phyloP scores from a whole-genome alignment of 1,140 invertebrate species.

The Drosophila obscura region DNA sequence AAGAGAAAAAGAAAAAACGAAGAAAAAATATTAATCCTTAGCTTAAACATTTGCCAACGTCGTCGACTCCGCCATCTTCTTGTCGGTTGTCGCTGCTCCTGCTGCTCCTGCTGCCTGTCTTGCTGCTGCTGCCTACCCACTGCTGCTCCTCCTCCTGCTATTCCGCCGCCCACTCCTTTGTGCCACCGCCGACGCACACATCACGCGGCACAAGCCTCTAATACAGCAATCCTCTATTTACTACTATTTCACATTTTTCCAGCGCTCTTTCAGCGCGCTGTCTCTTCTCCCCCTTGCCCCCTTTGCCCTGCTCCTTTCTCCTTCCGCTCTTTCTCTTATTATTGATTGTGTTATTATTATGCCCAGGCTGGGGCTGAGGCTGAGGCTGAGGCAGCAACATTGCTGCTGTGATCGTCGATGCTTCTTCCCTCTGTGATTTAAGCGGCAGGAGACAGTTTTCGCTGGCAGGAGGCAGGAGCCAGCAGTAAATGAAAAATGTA shows the following conservation, averaged over 20 bases:
- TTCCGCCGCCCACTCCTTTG: conserved; percentile 13
- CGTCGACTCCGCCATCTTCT: conserved; percentile 41
- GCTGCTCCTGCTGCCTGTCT: not conserved
- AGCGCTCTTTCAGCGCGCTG: not conserved
- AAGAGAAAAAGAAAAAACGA: conserved; percentile 40
- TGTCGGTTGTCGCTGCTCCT: conserved; percentile 16
- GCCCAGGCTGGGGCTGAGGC: conserved; percentile 31
- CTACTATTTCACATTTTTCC: conserved; percentile 61
- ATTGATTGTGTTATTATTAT: conserved; percentile 66
- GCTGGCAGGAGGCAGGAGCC: not conserved
- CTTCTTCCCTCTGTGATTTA: conserved; percentile 44
- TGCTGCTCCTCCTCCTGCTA: not conserved
- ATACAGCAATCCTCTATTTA: conserved; percentile 68
- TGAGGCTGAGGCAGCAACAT: conserved; percentile 17
- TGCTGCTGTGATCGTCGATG: conserved; percentile 44
- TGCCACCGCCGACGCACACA: conserved; percentile 43
- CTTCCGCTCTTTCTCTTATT: conserved; percentile 32
- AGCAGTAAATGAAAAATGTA: conserved; percentile 51
- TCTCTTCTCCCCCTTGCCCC: not conserved
- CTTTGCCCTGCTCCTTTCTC: not conserved
- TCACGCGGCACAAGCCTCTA: conserved; percentile 57
- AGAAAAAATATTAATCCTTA: conserved; percentile 78
- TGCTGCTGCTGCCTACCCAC: no score
- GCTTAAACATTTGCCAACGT: conserved; percentile 78
- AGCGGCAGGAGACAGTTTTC: not conserved